Conservation (phyloP, 2,113 vertebrate genomes). For the Scomber colias region DNA sequence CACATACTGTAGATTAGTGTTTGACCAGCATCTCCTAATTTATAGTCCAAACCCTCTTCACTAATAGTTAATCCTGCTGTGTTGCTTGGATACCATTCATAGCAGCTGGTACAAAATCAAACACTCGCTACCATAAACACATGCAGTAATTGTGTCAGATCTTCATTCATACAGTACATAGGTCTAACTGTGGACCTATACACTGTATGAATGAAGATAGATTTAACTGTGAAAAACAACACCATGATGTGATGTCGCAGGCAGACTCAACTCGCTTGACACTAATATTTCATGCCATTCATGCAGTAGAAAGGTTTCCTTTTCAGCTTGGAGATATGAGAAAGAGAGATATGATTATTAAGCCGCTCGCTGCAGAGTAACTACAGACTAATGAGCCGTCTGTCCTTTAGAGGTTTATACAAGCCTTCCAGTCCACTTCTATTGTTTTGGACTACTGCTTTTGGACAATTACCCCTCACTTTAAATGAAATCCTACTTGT, state of each 20-base stretch:
- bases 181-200: no score
- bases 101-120: not conserved
- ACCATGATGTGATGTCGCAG: not conserved
- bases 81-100: no score
- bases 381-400: slow-evolving; percentile 40
- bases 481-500: not conserved
- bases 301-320: slow-evolving; percentile 36
- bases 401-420: slow-evolving; percentile 27
- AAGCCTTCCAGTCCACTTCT: not conserved
- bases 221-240: not conserved
- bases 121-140: not conserved
- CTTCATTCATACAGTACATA: no score
- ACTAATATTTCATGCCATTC: slow-evolving; percentile 53
- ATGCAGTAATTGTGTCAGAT: not conserved
- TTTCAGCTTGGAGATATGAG: slow-evolving; percentile 45
- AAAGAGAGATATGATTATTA: slow-evolving; percentile 46
- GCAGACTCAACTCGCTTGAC: slow-evolving; percentile 9
- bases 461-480: not conserved
- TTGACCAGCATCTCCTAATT: not conserved
- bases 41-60: no score
- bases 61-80: no score
- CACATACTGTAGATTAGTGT: not conserved
- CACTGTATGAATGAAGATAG: not conserved
- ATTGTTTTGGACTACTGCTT: slow-evolving; percentile 1
- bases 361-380: slow-evolving; percentile 19